Percentiles rank a stretch among this genome's conserved stretches.
Evolutionary conservation across 2,797 vertebrate genomes (phyloP).

Genomic region (Takifugu rubripes): DNA sequence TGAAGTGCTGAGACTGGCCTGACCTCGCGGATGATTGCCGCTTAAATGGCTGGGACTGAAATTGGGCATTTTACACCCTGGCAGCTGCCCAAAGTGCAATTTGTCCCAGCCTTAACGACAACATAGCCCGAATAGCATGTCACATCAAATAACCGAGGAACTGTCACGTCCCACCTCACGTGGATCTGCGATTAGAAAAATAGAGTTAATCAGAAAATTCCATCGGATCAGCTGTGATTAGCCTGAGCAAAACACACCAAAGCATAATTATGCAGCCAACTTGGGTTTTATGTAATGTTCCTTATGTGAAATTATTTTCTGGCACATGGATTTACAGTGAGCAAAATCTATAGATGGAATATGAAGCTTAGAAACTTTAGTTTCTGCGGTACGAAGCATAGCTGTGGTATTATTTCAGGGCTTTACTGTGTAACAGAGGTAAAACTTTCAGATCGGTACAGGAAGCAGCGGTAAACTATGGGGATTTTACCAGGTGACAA

Average conservation of each 20-base stretch:
- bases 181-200: constrained; percentile 45
- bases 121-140: constrained; percentile 57
- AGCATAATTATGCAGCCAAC: background rate
- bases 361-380: no score
- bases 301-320: no score
- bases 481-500: no score
- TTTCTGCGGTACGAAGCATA: no score
- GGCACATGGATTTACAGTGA: no score
- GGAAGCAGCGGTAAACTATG: no score
- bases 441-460: no score
- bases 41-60: constrained; percentile 73
- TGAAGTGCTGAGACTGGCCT: constrained; percentile 70
- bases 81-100: constrained; percentile 77
- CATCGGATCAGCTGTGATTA: background rate
- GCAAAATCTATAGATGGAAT: no score
- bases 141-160: constrained; percentile 67
- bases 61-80: constrained; percentile 83
- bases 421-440: no score
- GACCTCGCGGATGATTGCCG: constrained; percentile 79
- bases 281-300: background rate
- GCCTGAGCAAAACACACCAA: background rate
- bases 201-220: constrained; percentile 47
- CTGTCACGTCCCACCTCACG: constrained; percentile 37
- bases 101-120: constrained; percentile 66
- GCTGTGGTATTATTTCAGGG: no score